A percentile compares a stretch with the other conserved stretches of the same genome.
These are phyloP conservation scores for Baronia brevicornis DNA, from an alignment of 2,888 invertebrate genomes.

Conservation along the genomic window DNA sequence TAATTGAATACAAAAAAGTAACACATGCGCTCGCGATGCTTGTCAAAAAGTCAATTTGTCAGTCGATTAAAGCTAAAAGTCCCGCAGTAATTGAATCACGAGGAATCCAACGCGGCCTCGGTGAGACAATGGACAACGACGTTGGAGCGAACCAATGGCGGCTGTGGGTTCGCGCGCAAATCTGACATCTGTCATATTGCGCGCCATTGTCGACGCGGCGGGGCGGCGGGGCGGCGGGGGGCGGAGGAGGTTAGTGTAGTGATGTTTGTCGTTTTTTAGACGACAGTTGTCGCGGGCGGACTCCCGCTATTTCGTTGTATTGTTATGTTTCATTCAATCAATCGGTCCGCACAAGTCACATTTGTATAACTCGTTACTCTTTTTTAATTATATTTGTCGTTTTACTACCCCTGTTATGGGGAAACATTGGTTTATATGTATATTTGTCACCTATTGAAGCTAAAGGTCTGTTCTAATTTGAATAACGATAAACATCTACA, in stretches of 20 bases:
- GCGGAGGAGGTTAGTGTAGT: slow-evolving; percentile 47
- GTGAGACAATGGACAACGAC: slow-evolving; percentile 35
- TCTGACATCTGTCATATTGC: slow-evolving; percentile 67
- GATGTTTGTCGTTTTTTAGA: slow-evolving; percentile 52
- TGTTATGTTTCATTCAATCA: slow-evolving; percentile 46
- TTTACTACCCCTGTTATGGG: neutral
- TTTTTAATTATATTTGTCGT: neutral
- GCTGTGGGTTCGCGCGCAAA: slow-evolving; percentile 34
- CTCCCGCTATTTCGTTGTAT: slow-evolving; percentile 38
- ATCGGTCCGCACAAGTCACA: slow-evolving; percentile 27
- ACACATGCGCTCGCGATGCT: slow-evolving; percentile 33
- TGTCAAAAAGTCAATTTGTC: slow-evolving; percentile 44
- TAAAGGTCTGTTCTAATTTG: too few relatives aligned
- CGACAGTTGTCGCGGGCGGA: slow-evolving; percentile 58
- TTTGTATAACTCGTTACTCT: slow-evolving; percentile 18
- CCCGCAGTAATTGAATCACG: slow-evolving; percentile 49
- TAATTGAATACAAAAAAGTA: slow-evolving; percentile 25
- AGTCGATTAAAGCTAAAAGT: slow-evolving; percentile 54
- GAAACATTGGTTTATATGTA: neutral
- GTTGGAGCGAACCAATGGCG: slow-evolving; percentile 38
- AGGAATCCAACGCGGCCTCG: slow-evolving; percentile 37
- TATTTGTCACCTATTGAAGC: too few relatives aligned
- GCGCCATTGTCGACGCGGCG: too few relatives aligned
- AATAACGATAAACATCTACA: too few relatives aligned
- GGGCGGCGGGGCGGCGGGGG: too few relatives aligned